Evolutionary conservation across 2,888 invertebrate species (phyloP), one percentile per base, ranked within the genome.

Genomic region (Latrodectus hesperus): DNA sequence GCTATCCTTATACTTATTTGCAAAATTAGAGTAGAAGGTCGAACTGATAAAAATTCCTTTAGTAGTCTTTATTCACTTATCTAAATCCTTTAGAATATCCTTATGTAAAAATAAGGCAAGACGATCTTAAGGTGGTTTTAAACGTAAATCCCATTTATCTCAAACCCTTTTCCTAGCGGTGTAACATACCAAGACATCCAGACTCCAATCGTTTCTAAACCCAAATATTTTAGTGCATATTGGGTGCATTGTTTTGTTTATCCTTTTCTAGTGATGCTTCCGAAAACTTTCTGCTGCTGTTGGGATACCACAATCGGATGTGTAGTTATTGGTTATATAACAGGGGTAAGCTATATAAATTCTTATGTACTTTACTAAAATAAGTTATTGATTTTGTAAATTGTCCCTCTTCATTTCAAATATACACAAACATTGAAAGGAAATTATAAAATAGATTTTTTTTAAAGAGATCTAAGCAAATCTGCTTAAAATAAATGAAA

Each of bases 301-400:
- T 88, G 82, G 78, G 83, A 83, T 26, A 78, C 82, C 5, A 82
- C 53, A 22, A 52, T 2, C 38, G 87, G 87, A 72, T 83, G 73
- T 55, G 73, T 83, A 17, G 60, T 74, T 2, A 78, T 88, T 14
- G 87, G 87, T 10, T 88, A 88, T 14, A 11, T 68, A 17, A 83
- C 73, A 11, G 87, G 87, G 49, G 87, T 88, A 75, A 79, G 87
- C 14, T 16, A 64, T 76, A 53, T 38, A 38, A 38, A 38, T 38
- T 38, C 38, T 38, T 38, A 38, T 38, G 6, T 38, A 38, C 6
- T 38, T 38, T 38, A 38, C 4, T 38, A 6, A 38, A 6, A 38
- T 38, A 38, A 38, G 38, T 3, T 38, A 38, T 38, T 38, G 38
- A 4, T 38, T 38, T 38, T 38, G 38, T 38, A 38, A 4, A 4